Percentiles rank a stretch among this genome's conserved stretches.
Evolutionary conservation across 2,888 invertebrate genomes (phyloP).

Genomic region (Chesias legatella): DNA sequence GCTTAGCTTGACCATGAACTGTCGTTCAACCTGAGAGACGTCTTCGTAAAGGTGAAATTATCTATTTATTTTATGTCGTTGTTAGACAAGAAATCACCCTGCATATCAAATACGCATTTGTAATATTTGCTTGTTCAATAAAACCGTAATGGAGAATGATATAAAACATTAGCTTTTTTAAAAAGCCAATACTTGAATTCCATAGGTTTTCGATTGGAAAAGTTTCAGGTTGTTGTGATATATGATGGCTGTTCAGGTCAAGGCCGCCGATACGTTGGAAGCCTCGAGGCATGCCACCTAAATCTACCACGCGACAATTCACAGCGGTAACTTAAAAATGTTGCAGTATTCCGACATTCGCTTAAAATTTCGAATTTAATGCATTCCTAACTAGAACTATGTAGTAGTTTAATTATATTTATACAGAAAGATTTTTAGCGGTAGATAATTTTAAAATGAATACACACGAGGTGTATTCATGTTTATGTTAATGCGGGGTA

Average conservation of each 20-base stretch:
- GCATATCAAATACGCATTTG: slow-evolving; percentile 3
- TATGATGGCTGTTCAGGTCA: slow-evolving; percentile 34
- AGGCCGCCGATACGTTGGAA: slow-evolving; percentile 33
- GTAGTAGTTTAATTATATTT: too few species aligned
- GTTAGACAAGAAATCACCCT: slow-evolving; percentile 8
- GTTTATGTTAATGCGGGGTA: too few species aligned
- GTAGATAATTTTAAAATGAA: too few species aligned
- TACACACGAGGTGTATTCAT: too few species aligned
- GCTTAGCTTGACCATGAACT: slow-evolving; percentile 29
- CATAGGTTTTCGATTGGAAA: slow-evolving; percentile 16
- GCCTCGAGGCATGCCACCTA: slow-evolving; percentile 34
- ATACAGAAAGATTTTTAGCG: too few species aligned
- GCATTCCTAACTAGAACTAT: too few species aligned
- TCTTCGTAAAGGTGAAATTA: slow-evolving; percentile 24
- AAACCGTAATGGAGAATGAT: not conserved
- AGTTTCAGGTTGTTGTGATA: slow-evolving; percentile 25
- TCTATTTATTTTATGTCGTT: slow-evolving; percentile 12
- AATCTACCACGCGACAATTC: slow-evolving; percentile 28
- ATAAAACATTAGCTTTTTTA: slow-evolving; percentile 6
- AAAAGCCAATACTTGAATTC: slow-evolving; percentile 4
- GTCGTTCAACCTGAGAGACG: slow-evolving; percentile 27
- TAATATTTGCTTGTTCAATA: slow-evolving; percentile 7
- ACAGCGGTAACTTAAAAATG: slow-evolving; percentile 20
- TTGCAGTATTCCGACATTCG: slow-evolving; percentile 18
- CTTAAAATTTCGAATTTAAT: slow-evolving; percentile 15